These are phyloP conservation scores for Montipora capricornis DNA, from an alignment of 64 coral and sea anemone genomes.

Conservation along the genomic window DNA sequence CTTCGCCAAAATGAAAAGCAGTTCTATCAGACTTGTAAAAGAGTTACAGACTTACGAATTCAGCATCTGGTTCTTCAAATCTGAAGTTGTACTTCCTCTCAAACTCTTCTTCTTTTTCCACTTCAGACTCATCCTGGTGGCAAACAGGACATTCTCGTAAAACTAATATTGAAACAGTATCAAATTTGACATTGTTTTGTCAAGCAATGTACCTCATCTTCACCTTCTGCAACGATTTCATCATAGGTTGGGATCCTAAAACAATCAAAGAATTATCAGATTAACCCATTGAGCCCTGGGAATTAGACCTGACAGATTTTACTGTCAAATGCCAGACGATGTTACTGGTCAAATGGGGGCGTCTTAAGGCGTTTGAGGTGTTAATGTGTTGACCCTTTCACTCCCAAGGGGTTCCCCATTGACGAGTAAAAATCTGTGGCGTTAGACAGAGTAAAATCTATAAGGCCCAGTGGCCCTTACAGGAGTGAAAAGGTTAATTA, in stretches of 20 bases:
- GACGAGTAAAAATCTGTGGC: too few species aligned
- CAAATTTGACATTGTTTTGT: not conserved
- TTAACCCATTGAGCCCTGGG: too few species aligned
- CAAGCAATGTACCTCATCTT: conserved; percentile 50
- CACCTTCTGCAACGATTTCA: conserved; percentile 70
- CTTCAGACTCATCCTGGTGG: conserved; percentile 77
- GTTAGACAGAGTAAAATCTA: too few species aligned
- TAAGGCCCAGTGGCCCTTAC: too few species aligned
- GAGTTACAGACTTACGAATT: conserved; percentile 65
- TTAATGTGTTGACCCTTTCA: too few species aligned
- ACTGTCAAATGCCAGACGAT: too few species aligned
- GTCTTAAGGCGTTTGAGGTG: too few species aligned
- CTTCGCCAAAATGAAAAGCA: not conserved
- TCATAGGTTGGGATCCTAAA: conserved; percentile 76
- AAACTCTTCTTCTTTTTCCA: conserved; percentile 98
- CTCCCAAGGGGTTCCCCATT: too few species aligned
- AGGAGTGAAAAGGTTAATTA: too few species aligned
- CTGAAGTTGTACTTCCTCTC: conserved; percentile 96
- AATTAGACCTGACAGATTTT: too few species aligned
- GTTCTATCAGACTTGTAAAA: not conserved
- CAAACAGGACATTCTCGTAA: not conserved
- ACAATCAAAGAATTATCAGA: not conserved
- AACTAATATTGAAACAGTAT: not conserved
- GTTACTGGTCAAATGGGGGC: too few species aligned
- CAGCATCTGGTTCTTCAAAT: conserved; percentile 96